Conservation (phyloP, 2,797 vertebrate genomes). For the Chaetophractus vellerosus region DNA sequence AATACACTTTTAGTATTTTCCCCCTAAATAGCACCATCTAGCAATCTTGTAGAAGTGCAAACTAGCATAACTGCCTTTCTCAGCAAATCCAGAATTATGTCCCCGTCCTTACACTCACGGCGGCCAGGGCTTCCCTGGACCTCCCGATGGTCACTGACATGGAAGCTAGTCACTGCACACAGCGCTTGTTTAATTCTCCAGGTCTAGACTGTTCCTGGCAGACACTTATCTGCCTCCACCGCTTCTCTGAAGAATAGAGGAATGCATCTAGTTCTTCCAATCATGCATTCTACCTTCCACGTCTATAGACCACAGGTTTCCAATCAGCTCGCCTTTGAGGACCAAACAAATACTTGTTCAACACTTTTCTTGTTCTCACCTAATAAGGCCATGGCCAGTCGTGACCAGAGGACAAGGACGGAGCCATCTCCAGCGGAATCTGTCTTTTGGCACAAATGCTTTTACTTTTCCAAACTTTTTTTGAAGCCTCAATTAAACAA, state of each 20-base stretch:
- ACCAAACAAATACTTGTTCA: background rate
- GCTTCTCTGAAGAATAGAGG: background rate
- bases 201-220: background rate
- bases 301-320: background rate
- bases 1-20: background rate
- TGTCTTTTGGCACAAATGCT: background rate
- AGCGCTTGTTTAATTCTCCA: background rate
- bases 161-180: background rate
- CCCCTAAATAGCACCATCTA: background rate
- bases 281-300: background rate
- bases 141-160: background rate
- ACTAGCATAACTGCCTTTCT: background rate
- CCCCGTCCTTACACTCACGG: background rate
- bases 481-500: background rate
- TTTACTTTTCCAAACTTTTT: background rate
- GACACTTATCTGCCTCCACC: background rate
- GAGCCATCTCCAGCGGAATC: background rate
- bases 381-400: background rate
- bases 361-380: background rate
- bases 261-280: background rate
- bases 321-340: background rate
- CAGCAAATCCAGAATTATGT: background rate
- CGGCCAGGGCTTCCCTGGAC: background rate
- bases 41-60: constrained; percentile 32
- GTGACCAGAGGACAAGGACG: background rate